phyloP scores from a whole-genome alignment of 2,113 vertebrate genomes.

The Oryzias celebensis region DNA sequence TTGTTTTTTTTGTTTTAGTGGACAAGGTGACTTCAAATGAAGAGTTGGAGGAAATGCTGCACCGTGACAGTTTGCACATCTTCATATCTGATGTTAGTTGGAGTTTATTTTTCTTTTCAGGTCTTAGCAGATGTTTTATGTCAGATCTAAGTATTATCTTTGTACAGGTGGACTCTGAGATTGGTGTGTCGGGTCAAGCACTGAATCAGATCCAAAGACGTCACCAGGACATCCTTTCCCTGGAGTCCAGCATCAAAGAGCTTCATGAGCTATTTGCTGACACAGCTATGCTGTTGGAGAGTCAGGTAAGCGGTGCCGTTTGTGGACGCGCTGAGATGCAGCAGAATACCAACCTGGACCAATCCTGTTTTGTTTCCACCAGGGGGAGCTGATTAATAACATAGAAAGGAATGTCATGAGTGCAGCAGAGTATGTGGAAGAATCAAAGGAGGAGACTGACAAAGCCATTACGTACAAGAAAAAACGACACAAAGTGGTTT shows the following conservation, averaged over 20 bases:
- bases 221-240: slow-evolving; percentile 86
- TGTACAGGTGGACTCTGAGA: slow-evolving; percentile 80
- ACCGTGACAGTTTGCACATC: slow-evolving; percentile 81
- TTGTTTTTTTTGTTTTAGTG: slow-evolving; percentile 68
- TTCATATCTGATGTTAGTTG: slow-evolving; percentile 86
- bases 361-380: slow-evolving; percentile 33
- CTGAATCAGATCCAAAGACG: slow-evolving; percentile 89
- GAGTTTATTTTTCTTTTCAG: neutral
- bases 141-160: too few species aligned
- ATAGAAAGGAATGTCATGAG: slow-evolving; percentile 86
- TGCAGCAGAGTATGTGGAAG: slow-evolving; percentile 79
- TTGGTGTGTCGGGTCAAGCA: slow-evolving; percentile 81
- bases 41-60: slow-evolving; percentile 90
- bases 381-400: slow-evolving; percentile 94
- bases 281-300: slow-evolving; percentile 87
- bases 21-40: slow-evolving; percentile 85
- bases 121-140: neutral
- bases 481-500: slow-evolving; percentile 81
- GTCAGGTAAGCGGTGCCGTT: slow-evolving; percentile 76
- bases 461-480: slow-evolving; percentile 85
- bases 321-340: neutral
- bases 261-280: slow-evolving; percentile 87
- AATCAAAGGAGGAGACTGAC: slow-evolving; percentile 80
- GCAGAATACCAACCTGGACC: neutral
- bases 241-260: slow-evolving; percentile 87